Evolutionary conservation across 1,140 invertebrate species (phyloP).

Genomic region (Hyposmocoma kahamanoa): DNA sequence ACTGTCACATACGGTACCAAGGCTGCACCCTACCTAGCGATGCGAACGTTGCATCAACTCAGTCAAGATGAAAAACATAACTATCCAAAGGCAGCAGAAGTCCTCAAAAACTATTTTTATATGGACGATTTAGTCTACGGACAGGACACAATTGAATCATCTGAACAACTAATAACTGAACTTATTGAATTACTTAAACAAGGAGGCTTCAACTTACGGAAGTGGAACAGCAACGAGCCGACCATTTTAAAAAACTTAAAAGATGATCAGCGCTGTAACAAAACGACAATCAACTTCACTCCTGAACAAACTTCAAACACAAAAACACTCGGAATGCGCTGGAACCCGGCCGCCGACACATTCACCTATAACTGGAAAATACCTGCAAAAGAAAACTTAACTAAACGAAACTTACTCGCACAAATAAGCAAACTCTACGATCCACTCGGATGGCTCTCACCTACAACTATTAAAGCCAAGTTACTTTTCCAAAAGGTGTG

Average conservation of each 20-base stretch:
- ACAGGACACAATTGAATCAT: constrained; percentile 10
- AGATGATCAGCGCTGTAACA: neutral
- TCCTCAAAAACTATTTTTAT: constrained; percentile 10
- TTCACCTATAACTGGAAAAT: constrained; percentile 8
- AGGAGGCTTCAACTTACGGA: constrained; percentile 26
- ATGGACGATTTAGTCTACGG: constrained; percentile 11
- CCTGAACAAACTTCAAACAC: constrained; percentile 5
- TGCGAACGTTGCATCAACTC: neutral
- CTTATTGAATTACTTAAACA: constrained; percentile 19
- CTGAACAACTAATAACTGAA: constrained; percentile 20
- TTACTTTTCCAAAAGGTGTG: constrained; percentile 55
- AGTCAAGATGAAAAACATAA: neutral
- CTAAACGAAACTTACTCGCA: constrained; percentile 20
- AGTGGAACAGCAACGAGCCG: constrained; percentile 21
- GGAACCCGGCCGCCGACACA: constrained; percentile 15
- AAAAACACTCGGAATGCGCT: constrained; percentile 18
- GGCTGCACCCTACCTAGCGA: constrained; percentile 39
- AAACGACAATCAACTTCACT: constrained; percentile 5
- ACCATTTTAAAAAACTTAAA: constrained; percentile 3
- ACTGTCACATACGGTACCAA: too few species aligned
- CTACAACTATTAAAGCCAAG: constrained; percentile 42
- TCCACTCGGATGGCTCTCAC: constrained; percentile 44
- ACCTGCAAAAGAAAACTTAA: neutral
- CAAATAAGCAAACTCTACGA: constrained; percentile 42
- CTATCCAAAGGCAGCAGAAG: constrained; percentile 6